Base-by-base conservation (phyloP, 2,888 invertebrate species). In the Theodoxus fluviatilis region DNA sequence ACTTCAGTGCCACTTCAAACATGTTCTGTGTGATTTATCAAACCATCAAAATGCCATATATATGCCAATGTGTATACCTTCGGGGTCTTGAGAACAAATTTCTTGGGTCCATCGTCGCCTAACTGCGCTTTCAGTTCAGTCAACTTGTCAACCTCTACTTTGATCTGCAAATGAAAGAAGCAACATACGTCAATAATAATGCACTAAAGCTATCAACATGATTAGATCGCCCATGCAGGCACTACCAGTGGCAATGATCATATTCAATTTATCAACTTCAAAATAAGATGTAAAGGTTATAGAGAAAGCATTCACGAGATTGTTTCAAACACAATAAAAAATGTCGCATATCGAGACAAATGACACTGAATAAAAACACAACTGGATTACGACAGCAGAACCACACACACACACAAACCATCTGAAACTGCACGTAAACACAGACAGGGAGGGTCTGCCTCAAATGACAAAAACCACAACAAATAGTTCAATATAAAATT, bases 41-140 rank as follows among this genome's bases (percentile, higher is more conserved):
- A 43, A 43, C 9, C 43, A 43, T 12, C 9, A 12, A 43, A 43
- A 43, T 43, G 18, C 9, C 43, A 43, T 43, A 43, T 12, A 15
- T 15, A 12, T 43, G 43, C 43, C 43, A 43, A 12, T 43, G 12
- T 43, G 18, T 43, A 9, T 75, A 87, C 86, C 87, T 96, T 96
- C 0, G 96, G 92, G 0, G 95, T 95, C 89, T 96, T 96, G 68
- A 96, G 92, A 0, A 91, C 91, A 83, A 95, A 93, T 87, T 95
- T 95, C 68, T 84, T 83, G 74, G 86, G 88, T 37, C 81, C 83
- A 72, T 84, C 84, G 78, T 82, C 86, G 71, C 88, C 89, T 1
- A 94, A 85, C 81, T 93, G 91, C 2, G 92, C 91, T 89, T 96
- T 96, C 55, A 95, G 87, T 68, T 92, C 92, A 75, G 95, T 87